Conservation (phyloP, 2,888 invertebrate genomes). For the Muscina levida region DNA sequence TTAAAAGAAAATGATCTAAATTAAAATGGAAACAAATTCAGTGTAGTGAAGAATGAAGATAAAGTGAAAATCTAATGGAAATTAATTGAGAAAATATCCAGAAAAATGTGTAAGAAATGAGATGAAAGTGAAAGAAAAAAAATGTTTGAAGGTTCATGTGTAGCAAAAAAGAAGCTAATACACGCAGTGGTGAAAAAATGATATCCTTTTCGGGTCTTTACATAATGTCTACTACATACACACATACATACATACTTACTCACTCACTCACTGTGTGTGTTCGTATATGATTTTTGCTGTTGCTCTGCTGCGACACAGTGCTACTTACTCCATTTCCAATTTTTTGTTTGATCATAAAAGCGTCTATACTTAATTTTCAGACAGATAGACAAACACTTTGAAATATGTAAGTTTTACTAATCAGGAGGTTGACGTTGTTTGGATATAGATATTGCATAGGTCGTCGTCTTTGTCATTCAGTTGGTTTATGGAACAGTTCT, state of each 20-base stretch:
- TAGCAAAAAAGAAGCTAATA: constrained; percentile 66
- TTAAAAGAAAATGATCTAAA: constrained; percentile 40
- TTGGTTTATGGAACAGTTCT: neutral
- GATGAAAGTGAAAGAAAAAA: constrained; percentile 41
- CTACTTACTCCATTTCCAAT: constrained; percentile 59
- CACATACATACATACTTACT: constrained; percentile 10
- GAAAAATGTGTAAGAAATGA: constrained; percentile 33
- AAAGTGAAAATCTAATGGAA: constrained; percentile 33
- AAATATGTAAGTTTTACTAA: constrained; percentile 22
- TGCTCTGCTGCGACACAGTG: constrained; percentile 50
- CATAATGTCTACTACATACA: constrained; percentile 56
- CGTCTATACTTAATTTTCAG: constrained; percentile 59
- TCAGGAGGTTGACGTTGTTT: too few relatives aligned
- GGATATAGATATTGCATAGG: neutral
- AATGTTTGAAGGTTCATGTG: constrained; percentile 30
- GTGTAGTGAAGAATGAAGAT: constrained; percentile 39
- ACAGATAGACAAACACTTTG: constrained; percentile 53
- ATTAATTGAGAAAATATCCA: constrained; percentile 4
- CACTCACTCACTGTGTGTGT: neutral
- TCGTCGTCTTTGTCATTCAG: too few relatives aligned
- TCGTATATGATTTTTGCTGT: constrained; percentile 58
- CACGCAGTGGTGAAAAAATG: constrained; percentile 56
- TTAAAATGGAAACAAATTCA: constrained; percentile 35
- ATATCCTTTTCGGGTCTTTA: constrained; percentile 57
- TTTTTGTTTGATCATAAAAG: constrained; percentile 62